Base-by-base conservation (phyloP, 2,888 invertebrate species). In the Saturnia pavonia region DNA sequence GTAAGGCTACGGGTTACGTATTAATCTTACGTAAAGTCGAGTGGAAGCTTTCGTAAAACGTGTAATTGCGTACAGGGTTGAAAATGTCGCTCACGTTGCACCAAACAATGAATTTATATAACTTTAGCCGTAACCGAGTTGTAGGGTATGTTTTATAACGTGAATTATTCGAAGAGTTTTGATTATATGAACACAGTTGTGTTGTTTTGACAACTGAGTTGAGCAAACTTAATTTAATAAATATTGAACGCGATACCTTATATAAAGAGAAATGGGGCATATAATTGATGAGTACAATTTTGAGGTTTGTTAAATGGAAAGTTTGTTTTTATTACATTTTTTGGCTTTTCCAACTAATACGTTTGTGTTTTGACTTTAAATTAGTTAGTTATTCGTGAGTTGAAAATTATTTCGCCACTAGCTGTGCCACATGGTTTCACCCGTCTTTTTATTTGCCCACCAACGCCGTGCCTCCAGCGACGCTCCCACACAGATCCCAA, bases 1-100 rank as follows among this genome's bases (percentile, higher is more conserved):
- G 80, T 74, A 78, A 76, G 73, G 82, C 86, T 88, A 86, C 86
- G 84, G 85, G 84, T 76, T 77, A 73, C 79, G 75, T 74, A 76
- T 78, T 76, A 60, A 69, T 74, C 70, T 70, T 72, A 69, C 69
- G 75, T 75, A 78, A 75, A 76, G 74, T 76, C 71, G 75, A 78
- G 85, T 83, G 78, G 85, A 83, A 71, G 78, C 73, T 73, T 82
- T 75, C 84, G 82, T 83, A 81, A 81, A 72, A 72, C 68, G 70
- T 63, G 72, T 78, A 19, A 78, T 74, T 76, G 68, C 78, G 78
- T 77, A 80, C 79, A 76, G 74, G 73, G 71, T 67, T 69, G 70
- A 73, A 72, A 81, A 79, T 78, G 79, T 82, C 72, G 80, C 74
- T 69, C 79, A 82, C 79, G 78, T 83, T 84, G 80, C 66, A 73